Evolutionary conservation across 2,113 vertebrate genomes (phyloP), one percentile per base, ranked within the genome.

Genomic region (Dicaeum eximium): DNA sequence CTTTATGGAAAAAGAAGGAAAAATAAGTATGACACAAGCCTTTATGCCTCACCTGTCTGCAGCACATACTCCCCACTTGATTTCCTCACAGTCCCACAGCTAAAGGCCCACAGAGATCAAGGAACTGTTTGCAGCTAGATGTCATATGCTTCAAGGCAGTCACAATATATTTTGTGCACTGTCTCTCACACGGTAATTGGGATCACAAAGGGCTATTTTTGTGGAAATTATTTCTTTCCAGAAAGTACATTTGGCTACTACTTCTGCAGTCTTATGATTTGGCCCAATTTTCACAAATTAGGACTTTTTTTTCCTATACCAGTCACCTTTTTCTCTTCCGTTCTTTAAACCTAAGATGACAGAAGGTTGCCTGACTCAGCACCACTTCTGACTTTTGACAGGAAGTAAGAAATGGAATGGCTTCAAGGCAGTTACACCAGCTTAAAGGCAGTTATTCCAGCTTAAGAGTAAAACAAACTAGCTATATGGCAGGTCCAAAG

Each of bases 401-500:
- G 80, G 75, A 93, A 83, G 86, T 4, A 86, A 33, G 78, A 90
- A 88, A 57, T 1, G 35, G 8, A 72, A 12, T 7, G 18, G 50
- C 35, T 58, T 73, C 23, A 60, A 78, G 77, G 67, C 11, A 70
- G 44, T 67, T 69, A 3, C 1, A 40, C 17, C 65, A 74, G 35
- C 7, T 44, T 20, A 64, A 47, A 78, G 77, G 67, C 11, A 70
- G 44, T 67, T 69, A 3, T 1, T 37, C 17, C 65, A 74, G 35
- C 7, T 44, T 20, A 64, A 47, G 37, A 70, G 47, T 8, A 31
- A 86, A 60, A 56, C 44, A 64, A 92, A 64, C 20, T 12, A 58
- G 17, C 22, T 71, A 17, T n/a, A 71, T 2, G 50, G 56, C 28
- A 81, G 50, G 88, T 88, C 65, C 86, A 84, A 93, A 93, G 95